Evolutionary conservation across 2,888 invertebrate genomes (phyloP).

Genomic region (Elmis aenea): DNA sequence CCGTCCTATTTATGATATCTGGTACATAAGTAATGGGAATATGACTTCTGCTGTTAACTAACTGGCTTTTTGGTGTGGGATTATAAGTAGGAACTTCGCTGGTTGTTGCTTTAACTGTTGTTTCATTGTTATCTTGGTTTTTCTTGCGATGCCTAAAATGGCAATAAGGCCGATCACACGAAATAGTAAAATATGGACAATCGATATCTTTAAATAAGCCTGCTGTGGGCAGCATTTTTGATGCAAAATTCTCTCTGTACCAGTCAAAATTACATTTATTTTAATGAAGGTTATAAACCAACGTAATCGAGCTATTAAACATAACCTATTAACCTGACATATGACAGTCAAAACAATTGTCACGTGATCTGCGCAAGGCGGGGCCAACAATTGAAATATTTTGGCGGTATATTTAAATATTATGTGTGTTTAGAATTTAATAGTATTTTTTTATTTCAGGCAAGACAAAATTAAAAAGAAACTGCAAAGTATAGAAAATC

Average conservation of each 20-base stretch:
- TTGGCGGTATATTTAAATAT: no score
- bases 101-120: constrained; percentile 44
- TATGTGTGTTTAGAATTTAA: no score
- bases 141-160: constrained; percentile 83
- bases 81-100: constrained; percentile 43
- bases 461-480: constrained; percentile 54
- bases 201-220: constrained; percentile 81
- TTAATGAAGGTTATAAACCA: no score
- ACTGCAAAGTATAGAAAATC: constrained; percentile 54
- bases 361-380: constrained; percentile 8
- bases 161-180: constrained; percentile 86
- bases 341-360: constrained; percentile 10
- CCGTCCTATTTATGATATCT: constrained; percentile 49
- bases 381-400: no score
- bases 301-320: no score
- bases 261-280: no score
- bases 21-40: constrained; percentile 51
- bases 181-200: constrained; percentile 80
- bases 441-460: constrained; percentile 38
- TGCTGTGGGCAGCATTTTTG: constrained; percentile 80
- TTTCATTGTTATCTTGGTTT: constrained; percentile 50
- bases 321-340: constrained; percentile 16
- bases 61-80: constrained; percentile 49
- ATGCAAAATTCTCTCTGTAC: constrained; percentile 19
- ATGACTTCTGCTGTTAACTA: constrained; percentile 45